Base-by-base conservation (phyloP, 2,888 invertebrate species). In the Ophion slaviceki region DNA sequence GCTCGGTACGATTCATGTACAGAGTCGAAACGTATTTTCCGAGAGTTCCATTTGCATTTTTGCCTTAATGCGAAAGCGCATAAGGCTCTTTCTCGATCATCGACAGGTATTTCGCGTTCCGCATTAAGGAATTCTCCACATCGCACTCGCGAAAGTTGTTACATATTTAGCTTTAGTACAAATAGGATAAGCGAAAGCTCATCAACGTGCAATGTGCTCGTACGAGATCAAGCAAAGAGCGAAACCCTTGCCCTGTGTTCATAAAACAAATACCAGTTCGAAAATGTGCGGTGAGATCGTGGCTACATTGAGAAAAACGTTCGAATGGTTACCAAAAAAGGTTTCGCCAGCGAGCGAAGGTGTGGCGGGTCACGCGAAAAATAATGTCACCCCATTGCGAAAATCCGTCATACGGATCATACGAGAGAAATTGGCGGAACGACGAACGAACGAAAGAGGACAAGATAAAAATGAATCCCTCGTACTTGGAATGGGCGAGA, bases 1-100 rank as follows among this genome's bases (percentile, higher is more conserved):
- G n/a, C 32, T 17, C 36, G 36, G 53, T 17, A 14, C 53, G 11
- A 4, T 36, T 2, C 64, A 47, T 71, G 70, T 76, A 66, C 57
- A 28, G 20, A 75, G 75, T 68, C 62, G 62, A 36, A 70, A 85
- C 64, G 59, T 59, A 82, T 85, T 84, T 84, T 82, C 78, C 66
- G 79, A 85, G 82, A 80, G 81, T 67, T 72, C 80, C 80, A 88
- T 88, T 82, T 86, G 82, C 88, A 87, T 86, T 86, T 72, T 80
- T 80, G 79, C 66, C 84, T 88, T 87, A 87, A 87, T 83, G 80
- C 81, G 70, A 53, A 36, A 57, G 59, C 11, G 2, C 78, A 75
- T 71, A 70, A 80, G 74, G 53, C 45, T 78, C 68, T 62, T 36
- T 11, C 36, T 2, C 2, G 53, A 40, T 0, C 40, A 24, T 14